Conservation (phyloP, 2,888 invertebrate genomes). For the Nymphalis c-album region DNA sequence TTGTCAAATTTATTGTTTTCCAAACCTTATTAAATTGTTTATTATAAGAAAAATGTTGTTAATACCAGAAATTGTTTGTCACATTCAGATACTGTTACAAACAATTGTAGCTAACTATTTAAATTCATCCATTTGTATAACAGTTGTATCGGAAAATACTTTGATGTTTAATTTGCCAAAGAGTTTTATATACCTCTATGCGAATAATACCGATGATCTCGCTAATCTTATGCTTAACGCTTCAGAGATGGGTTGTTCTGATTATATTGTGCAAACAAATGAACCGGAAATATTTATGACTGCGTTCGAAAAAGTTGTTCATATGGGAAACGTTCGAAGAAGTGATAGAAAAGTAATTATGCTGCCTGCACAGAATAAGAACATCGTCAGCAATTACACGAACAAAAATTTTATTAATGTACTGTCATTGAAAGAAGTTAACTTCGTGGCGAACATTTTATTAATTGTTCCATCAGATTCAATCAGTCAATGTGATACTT, state of each 20-base stretch:
- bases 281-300: slow-evolving; percentile 63
- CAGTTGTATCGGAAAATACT: slow-evolving; percentile 56
- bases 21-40: not conserved
- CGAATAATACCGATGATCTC: slow-evolving; percentile 47
- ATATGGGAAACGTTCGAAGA: slow-evolving; percentile 62
- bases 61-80: slow-evolving; percentile 35
- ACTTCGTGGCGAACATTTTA: slow-evolving; percentile 63
- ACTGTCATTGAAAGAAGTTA: slow-evolving; percentile 56
- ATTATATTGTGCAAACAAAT: slow-evolving; percentile 64
- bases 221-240: slow-evolving; percentile 52
- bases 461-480: slow-evolving; percentile 49
- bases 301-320: slow-evolving; percentile 64
- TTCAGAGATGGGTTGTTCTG: slow-evolving; percentile 74
- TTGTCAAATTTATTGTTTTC: not conserved
- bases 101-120: slow-evolving; percentile 58
- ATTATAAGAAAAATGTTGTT: slow-evolving; percentile 14
- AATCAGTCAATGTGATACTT: slow-evolving; percentile 47
- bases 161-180: slow-evolving; percentile 45
- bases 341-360: slow-evolving; percentile 73
- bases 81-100: slow-evolving; percentile 62
- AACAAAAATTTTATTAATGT: slow-evolving; percentile 46
- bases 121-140: slow-evolving; percentile 59
- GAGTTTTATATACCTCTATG: slow-evolving; percentile 50
- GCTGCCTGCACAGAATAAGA: slow-evolving; percentile 49
- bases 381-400: slow-evolving; percentile 29